Evolutionary conservation across 2,113 vertebrate genomes (phyloP), one percentile per base, ranked within the genome.

Genomic region (Alethe castanea): DNA sequence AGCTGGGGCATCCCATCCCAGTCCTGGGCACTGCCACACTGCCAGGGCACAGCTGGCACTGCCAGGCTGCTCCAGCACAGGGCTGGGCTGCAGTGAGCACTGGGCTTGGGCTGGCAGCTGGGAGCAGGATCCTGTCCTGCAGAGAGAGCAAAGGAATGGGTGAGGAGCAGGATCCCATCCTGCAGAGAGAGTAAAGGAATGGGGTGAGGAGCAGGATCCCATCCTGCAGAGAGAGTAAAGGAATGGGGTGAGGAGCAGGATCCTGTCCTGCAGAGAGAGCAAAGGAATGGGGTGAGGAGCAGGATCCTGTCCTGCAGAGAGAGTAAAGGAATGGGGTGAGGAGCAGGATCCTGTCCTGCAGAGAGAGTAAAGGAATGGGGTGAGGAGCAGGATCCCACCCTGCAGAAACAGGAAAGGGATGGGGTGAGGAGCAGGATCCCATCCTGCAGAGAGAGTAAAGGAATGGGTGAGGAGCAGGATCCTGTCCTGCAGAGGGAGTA

Each of bases 1-100:
- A 14, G 36, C 38, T 5, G 45, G 35, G 62, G n/a, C 24, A 2
- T n/a, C 42, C 6, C 0, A 2, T 8, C 14, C 28, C 4, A 0
- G 18, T 12, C 11, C 38, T 29, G 0, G 4, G 56, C 36, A 8
- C 76, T 0, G 8, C 31, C 47, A 19, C 53, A 31, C 28, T 54
- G 52, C 50, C 26, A 28, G 50, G 56, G 33, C 35, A 29, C 23
- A 15, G 57, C 59, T 7, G 62, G 42, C 15, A 4, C 36, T 29
- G 66, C 66, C 45, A 5, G 6, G 19, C 47, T 95, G 97, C 83
- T 82, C 94, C 94, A 78, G 96, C 80, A 69, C 18, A 35, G 70
- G 60, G 80, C 65, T 80, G 0, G 3, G 29, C 59, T 36, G 86
- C 2, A 0, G 35, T n/a, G 72, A 96, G 95, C 87, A 93, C 89